phyloP scores from a whole-genome alignment of 2,113 vertebrate species.

The Ciconia maguari region DNA sequence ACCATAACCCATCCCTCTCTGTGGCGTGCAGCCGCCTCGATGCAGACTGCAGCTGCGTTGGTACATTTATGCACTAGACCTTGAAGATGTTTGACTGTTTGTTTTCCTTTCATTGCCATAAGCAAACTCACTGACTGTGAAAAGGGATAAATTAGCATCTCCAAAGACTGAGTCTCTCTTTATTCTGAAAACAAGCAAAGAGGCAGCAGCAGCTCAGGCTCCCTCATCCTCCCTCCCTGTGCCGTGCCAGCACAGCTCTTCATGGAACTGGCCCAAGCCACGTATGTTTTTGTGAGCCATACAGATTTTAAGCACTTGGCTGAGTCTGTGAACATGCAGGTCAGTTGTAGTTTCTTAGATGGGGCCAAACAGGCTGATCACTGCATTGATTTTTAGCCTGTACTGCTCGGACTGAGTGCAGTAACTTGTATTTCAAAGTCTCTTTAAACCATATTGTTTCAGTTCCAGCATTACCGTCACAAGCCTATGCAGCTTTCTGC shows the following conservation, averaged over 20 bases:
- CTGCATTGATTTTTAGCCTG: background rate
- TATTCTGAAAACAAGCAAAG: background rate
- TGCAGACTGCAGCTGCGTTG: background rate
- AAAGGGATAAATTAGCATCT: slow-evolving; percentile 54
- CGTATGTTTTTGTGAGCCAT: fast-evolving
- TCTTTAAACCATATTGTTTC: background rate
- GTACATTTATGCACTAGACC: background rate
- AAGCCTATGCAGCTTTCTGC: background rate
- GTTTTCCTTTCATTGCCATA: slow-evolving; percentile 23
- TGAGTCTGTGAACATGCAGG: background rate
- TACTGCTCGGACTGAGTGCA: fast-evolving
- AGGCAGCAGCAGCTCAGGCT: background rate
- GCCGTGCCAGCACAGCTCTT: background rate
- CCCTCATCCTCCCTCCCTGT: background rate
- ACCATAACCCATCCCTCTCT: fast-evolving
- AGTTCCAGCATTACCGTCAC: background rate
- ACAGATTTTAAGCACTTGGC: background rate
- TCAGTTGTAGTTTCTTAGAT: background rate
- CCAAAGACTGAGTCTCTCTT: background rate
- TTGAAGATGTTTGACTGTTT: slow-evolving; percentile 38
- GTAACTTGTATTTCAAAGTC: background rate
- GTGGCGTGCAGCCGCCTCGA: fast-evolving
- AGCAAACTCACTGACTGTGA: slow-evolving; percentile 51
- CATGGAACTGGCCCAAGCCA: background rate
- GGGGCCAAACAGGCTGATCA: background rate